Conservation (phyloP, 1,140 invertebrate genomes). For the Drosophila kepulauana region DNA sequence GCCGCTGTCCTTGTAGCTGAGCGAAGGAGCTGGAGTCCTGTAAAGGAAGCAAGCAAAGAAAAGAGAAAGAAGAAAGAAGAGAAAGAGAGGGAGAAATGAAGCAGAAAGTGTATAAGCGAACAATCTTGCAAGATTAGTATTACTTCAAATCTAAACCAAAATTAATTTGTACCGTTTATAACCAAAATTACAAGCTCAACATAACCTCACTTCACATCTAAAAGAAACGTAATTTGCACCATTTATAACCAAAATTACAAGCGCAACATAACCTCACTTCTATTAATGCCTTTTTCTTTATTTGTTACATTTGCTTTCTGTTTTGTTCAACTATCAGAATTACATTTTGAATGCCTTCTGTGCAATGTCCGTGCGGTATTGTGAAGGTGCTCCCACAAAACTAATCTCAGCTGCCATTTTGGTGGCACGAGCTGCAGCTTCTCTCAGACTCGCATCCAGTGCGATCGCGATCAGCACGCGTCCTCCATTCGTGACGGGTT, state of each 20-base stretch:
- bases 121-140: neutral
- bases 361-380: conserved; percentile 96
- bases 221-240: neutral
- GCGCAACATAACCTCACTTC: conserved; percentile 1
- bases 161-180: too few relatives aligned
- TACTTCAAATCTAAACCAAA: neutral
- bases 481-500: conserved; percentile 95
- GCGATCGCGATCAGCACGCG: conserved; percentile 94
- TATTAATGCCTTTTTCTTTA: neutral
- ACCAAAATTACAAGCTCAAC: neutral
- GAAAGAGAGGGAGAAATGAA: neutral
- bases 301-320: neutral
- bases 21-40: conserved; percentile 83
- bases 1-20: conserved; percentile 96
- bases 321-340: conserved; percentile 34
- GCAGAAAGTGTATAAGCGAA: neutral
- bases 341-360: conserved; percentile 93
- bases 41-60: neutral
- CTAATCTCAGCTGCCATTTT: conserved; percentile 90
- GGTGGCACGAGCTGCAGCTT: conserved; percentile 85
- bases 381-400: conserved; percentile 91
- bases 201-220: neutral
- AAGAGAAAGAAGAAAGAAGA: neutral
- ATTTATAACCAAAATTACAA: neutral
- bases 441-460: conserved; percentile 88